phyloP scores from a whole-genome alignment of 1,140 invertebrate species.

The Berghia stephanieae region DNA sequence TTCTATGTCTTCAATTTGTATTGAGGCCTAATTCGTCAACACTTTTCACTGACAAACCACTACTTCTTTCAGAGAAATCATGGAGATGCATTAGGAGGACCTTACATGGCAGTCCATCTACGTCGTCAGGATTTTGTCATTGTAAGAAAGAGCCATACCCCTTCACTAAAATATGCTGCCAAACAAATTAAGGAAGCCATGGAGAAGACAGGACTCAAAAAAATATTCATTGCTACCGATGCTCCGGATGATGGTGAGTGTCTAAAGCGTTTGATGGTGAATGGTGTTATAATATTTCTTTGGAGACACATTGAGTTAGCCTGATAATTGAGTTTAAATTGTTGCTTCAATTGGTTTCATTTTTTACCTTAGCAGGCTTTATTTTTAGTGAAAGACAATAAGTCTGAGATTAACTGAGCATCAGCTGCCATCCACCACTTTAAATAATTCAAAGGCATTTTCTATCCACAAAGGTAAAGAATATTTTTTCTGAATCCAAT shows the following conservation, averaged over 20 bases:
- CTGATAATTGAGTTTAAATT: no score
- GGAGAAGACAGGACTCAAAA: constrained; percentile 72
- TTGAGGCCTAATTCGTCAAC: neutral
- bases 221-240: constrained; percentile 87
- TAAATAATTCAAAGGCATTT: no score
- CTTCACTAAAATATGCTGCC: constrained; percentile 77
- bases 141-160: constrained; percentile 75
- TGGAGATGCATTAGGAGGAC: constrained; percentile 73
- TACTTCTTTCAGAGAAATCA: constrained; percentile 48
- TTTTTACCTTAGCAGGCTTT: neutral
- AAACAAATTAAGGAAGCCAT: constrained; percentile 76
- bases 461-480: no score
- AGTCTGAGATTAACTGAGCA: no score
- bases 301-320: no score
- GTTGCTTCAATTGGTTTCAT: no score
- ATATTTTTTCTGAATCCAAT: no score
- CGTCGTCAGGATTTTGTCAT: constrained; percentile 84
- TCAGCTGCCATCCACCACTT: no score
- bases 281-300: no score
- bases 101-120: constrained; percentile 84
- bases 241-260: constrained; percentile 66
- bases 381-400: no score
- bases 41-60: neutral
- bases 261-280: no score
- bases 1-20: no score